Percentiles rank a stretch among this genome's conserved stretches.
phyloP scores from a whole-genome alignment of 2,888 invertebrate genomes.

The Netelia melanura region DNA sequence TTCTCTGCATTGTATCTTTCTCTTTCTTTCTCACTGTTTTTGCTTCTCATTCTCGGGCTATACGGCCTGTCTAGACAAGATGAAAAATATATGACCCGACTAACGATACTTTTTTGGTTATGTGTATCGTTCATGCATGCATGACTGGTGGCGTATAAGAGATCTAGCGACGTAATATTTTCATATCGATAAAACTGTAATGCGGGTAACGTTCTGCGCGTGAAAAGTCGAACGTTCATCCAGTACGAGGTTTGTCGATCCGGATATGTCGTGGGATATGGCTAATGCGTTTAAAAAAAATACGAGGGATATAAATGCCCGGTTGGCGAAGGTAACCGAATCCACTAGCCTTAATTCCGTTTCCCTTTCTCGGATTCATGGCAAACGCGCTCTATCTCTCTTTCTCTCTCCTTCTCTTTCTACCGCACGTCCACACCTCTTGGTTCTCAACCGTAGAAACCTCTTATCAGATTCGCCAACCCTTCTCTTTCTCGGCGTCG shows the following conservation, averaged over 20 bases:
- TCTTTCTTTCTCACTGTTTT: slow-evolving; percentile 65
- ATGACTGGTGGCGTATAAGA: slow-evolving; percentile 32
- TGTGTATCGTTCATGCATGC: slow-evolving; percentile 25
- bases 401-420: not conserved
- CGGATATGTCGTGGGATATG: not conserved
- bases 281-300: not conserved
- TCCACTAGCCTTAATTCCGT: slow-evolving; percentile 24
- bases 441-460: slow-evolving; percentile 60
- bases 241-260: not conserved
- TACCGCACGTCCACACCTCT: slow-evolving; percentile 28
- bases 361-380: slow-evolving; percentile 39
- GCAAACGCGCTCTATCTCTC: slow-evolving; percentile 29
- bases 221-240: not conserved
- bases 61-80: slow-evolving; percentile 54
- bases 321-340: slow-evolving; percentile 49
- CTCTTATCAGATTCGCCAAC: slow-evolving; percentile 67
- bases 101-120: slow-evolving; percentile 60
- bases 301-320: slow-evolving; percentile 15
- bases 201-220: not conserved
- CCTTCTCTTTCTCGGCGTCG: slow-evolving; percentile 33
- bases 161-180: slow-evolving; percentile 20
- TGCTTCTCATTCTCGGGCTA: slow-evolving; percentile 28
- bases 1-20: slow-evolving; percentile 63
- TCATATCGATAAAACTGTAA: slow-evolving; percentile 23
- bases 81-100: slow-evolving; percentile 61